These are phyloP conservation scores for Tragelaphus imberbis DNA, from an alignment of 2,113 vertebrate species.

Conservation along the genomic window DNA sequence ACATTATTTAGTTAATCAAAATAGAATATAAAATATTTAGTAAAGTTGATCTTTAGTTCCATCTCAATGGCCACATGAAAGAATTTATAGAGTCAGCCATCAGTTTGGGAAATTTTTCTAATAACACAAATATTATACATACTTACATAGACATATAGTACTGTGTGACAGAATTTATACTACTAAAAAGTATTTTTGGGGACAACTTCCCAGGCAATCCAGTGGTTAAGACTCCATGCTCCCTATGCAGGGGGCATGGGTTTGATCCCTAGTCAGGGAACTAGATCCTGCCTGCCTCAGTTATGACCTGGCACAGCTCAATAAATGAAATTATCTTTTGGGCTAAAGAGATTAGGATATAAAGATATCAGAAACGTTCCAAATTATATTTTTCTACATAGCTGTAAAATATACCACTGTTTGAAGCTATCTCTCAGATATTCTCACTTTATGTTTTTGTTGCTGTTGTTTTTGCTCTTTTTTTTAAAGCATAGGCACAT, in stretches of 20 bases:
- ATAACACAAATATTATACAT: not conserved
- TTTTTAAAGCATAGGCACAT: not conserved
- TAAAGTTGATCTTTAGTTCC: not conserved
- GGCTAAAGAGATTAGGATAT: not conserved
- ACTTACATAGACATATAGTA: not conserved
- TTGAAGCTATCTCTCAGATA: not conserved
- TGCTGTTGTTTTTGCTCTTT: not conserved
- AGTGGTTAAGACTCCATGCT: not conserved
- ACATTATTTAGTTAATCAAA: conserved; percentile 25
- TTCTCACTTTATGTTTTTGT: not conserved
- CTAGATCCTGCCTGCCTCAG: not conserved
- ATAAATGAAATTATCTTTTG: not conserved
- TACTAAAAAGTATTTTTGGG: not conserved
- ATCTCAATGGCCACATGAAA: not conserved
- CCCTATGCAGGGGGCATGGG: not conserved
- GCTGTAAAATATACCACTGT: not conserved
- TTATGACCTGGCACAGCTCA: not conserved
- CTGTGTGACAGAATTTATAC: not conserved
- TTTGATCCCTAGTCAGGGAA: not conserved
- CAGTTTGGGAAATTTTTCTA: not conserved
- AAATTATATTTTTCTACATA: not conserved
- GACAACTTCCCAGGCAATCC: not conserved
- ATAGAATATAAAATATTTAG: not conserved
- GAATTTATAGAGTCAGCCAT: not conserved
- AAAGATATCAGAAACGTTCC: not conserved